These are phyloP conservation scores for Drosophila helvetica DNA, from an alignment of 2,888 invertebrate genomes.

Conservation along the genomic window DNA sequence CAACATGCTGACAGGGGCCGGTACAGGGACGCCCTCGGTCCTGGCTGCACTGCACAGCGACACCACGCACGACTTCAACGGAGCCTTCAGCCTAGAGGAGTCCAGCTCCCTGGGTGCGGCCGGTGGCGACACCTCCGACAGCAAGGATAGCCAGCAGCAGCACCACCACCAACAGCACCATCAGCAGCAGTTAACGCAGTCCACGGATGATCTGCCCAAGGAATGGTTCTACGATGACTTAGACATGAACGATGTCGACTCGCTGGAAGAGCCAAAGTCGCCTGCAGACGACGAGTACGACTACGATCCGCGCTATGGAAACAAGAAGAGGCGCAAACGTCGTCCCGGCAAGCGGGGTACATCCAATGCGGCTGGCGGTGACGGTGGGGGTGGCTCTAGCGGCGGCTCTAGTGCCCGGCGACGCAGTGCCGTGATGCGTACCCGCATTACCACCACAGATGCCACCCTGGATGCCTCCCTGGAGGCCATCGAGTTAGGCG, in stretches of 20 bases:
- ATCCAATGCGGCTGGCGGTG: constrained; percentile 63
- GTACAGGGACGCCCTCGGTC: constrained; percentile 65
- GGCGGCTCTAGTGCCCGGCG: constrained; percentile 75
- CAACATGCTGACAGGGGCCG: constrained; percentile 61
- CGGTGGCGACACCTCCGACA: constrained; percentile 86
- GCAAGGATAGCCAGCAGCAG: constrained; percentile 90
- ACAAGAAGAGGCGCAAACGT: constrained; percentile 83
- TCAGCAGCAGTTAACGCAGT: constrained; percentile 86
- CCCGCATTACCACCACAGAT: constrained; percentile 64
- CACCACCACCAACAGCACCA: constrained; percentile 88
- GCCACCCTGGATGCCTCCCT: constrained; percentile 67
- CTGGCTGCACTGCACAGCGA: constrained; percentile 65
- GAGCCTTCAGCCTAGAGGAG: constrained; percentile 82
- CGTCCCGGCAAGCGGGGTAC: constrained; percentile 80
- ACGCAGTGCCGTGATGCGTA: constrained; percentile 73
- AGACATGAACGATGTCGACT: constrained; percentile 95
- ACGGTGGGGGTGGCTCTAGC: constrained; percentile 59
- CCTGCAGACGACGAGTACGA: constrained; percentile 97
- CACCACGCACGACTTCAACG: constrained; percentile 81
- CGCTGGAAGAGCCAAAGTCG: constrained; percentile 94
- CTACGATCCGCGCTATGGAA: constrained; percentile 87
- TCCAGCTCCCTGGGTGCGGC: constrained; percentile 83
- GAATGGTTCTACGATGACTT: constrained; percentile 96
- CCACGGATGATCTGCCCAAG: constrained; percentile 91
- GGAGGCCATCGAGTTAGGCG: constrained; percentile 63